These are phyloP conservation scores for Oryzaephilus surinamensis DNA, from an alignment of 1,140 invertebrate genomes.

Conservation along the genomic window DNA sequence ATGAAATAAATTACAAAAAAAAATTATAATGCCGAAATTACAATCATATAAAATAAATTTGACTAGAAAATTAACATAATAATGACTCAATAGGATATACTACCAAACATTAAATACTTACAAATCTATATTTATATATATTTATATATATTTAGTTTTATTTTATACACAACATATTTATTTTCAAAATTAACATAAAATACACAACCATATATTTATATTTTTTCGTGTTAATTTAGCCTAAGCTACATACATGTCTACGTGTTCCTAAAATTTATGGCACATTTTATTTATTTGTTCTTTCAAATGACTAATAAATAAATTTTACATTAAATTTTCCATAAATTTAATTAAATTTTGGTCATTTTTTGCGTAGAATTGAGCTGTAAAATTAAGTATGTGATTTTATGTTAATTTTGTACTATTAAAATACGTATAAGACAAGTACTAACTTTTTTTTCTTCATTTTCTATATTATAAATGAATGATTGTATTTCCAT, in stretches of 20 bases:
- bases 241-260: too few species aligned
- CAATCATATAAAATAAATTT: constrained; percentile 23
- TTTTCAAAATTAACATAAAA: constrained; percentile 17
- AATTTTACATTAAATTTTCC: too few species aligned
- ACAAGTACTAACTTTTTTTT: constrained; percentile 7
- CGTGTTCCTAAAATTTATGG: too few species aligned
- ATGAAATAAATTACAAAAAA: constrained; percentile 26
- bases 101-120: constrained; percentile 28
- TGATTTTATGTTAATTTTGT: too few species aligned
- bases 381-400: too few species aligned
- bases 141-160: neutral
- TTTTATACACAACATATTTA: too few species aligned
- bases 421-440: neutral
- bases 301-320: too few species aligned
- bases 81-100: constrained; percentile 23
- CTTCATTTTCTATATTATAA: constrained; percentile 3
- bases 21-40: constrained; percentile 22
- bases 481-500: constrained; percentile 19
- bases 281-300: too few species aligned
- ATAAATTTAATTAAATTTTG: too few species aligned
- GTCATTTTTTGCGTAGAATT: too few species aligned
- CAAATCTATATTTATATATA: constrained; percentile 7
- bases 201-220: constrained; percentile 11
- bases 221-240: too few species aligned
- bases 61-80: constrained; percentile 27